Conservation (phyloP, 1,140 invertebrate species). For the Araneus ventricosus region DNA sequence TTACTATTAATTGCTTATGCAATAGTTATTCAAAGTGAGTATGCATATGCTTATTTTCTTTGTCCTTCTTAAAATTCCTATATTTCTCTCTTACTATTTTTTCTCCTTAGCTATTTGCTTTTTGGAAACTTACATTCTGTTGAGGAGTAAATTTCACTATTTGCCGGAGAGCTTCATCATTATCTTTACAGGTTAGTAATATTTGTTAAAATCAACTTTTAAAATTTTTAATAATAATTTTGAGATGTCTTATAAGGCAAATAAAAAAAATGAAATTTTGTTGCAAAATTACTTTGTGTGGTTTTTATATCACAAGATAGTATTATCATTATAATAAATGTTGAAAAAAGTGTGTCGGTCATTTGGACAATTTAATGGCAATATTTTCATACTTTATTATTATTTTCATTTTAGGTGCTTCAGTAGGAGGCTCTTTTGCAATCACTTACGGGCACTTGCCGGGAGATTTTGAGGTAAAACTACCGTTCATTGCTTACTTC, state of each 20-base stretch:
- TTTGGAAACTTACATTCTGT: conserved; percentile 27
- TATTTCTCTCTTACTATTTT: neutral
- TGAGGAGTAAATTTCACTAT: conserved; percentile 48
- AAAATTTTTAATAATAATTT: neutral
- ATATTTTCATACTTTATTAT: too few species aligned
- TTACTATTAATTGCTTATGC: too few species aligned
- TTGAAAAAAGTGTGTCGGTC: too few species aligned
- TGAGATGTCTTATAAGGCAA: too few species aligned
- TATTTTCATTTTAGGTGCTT: conserved; percentile 5
- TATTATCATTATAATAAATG: too few species aligned
- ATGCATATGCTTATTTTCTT: too few species aligned
- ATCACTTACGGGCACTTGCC: conserved; percentile 24
- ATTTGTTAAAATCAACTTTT: neutral
- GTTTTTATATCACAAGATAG: too few species aligned
- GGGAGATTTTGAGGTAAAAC: conserved; percentile 37
- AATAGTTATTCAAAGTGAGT: too few species aligned
- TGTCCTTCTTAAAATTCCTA: too few species aligned
- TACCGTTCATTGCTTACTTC: neutral
- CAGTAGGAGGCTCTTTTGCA: neutral
- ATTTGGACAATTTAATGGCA: too few species aligned
- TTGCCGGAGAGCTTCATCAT: conserved; percentile 43
- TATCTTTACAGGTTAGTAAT: conserved; percentile 42
- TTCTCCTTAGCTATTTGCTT: conserved; percentile 42
- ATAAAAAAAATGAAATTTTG: too few species aligned
- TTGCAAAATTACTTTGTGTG: too few species aligned